phyloP scores from a whole-genome alignment of 2,113 vertebrate species.

The Speoplatyrhinus poulsoni region DNA sequence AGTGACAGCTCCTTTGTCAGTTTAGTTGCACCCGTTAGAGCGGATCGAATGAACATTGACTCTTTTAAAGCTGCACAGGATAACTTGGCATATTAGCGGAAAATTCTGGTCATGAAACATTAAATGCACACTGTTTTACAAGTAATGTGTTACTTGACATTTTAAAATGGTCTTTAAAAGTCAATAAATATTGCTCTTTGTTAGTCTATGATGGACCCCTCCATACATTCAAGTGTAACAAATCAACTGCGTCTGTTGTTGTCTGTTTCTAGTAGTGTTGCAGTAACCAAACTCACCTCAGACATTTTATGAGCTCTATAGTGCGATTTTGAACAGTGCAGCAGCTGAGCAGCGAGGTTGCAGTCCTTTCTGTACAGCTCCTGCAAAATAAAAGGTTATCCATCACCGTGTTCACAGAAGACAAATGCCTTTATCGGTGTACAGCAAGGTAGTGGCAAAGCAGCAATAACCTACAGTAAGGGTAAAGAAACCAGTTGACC shows the following conservation, averaged over 20 bases:
- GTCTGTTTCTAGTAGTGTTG: background rate
- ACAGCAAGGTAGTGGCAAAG: background rate
- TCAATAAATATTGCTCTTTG: background rate
- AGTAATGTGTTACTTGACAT: background rate
- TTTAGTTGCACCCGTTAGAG: too few species aligned
- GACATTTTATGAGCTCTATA: conserved; percentile 89
- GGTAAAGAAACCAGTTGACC: background rate
- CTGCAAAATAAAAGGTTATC: conserved; percentile 73
- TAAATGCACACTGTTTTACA: background rate
- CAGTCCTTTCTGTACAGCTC: conserved; percentile 96
- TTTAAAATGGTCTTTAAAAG: background rate
- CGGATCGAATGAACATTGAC: too few species aligned
- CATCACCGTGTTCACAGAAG: conserved; percentile 1
- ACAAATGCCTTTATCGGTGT: background rate
- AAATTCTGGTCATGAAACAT: background rate
- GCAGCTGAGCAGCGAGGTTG: conserved; percentile 92
- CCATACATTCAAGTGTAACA: background rate
- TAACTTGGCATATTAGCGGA: too few species aligned
- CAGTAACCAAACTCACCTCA: conserved; percentile 81
- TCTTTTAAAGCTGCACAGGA: background rate
- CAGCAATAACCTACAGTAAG: background rate
- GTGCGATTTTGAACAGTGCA: conserved; percentile 92
- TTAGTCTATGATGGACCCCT: background rate
- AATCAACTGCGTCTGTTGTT: background rate
- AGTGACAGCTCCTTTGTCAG: background rate